Evolutionary conservation across 2,888 invertebrate species (phyloP), one percentile per base, ranked within the genome.

Genomic region (Eupithecia subumbrata): DNA sequence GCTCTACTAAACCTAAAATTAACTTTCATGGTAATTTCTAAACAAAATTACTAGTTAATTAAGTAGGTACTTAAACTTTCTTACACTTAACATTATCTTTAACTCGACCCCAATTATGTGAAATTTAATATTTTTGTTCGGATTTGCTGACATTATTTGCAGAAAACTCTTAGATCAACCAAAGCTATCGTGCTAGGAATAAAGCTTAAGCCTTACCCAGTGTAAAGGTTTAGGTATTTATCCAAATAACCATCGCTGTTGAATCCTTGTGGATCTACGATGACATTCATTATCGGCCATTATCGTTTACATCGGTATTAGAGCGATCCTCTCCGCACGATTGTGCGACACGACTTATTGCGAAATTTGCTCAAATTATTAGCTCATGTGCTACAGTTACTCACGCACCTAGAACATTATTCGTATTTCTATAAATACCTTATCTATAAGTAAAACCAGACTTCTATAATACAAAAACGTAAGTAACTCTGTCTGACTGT

Each of bases 281-380:
- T 64, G 64, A 64, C 64, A 64, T 64, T 43, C 68, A 68, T 68
- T 68, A 45, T 25, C 37, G 7, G 34, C 64, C 18, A 64, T 64
- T 64, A 64, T 67, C 67, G 12, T 67, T 67, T 67, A 40, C 67
- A 67, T 67, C 40, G 67, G 16, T 67, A 67, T 40, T 67, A 67
- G n/a, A 68, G 68, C 43, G 16, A 68, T 68, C 68, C 43, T 22
- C 14, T 16, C 22, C 68, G 68, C 68, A 68, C 68, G 68, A 68
- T 34, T 11, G 66, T 30, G 66, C 37, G 7, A 43, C 68, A 68
- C 68, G 68, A 68, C 22, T 68, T 18, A 18, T 68, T 68, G 68
- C 68, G 68, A 60, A 12, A 60, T 22, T 4, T 12, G 60, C 60
- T 25, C 25, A 60, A 60, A 60, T 60, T 60, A 60, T 25, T 60